Evolutionary conservation across 2,113 vertebrate species (phyloP), one percentile per base, ranked within the genome.

Genomic region (Callithrix jacchus): DNA sequence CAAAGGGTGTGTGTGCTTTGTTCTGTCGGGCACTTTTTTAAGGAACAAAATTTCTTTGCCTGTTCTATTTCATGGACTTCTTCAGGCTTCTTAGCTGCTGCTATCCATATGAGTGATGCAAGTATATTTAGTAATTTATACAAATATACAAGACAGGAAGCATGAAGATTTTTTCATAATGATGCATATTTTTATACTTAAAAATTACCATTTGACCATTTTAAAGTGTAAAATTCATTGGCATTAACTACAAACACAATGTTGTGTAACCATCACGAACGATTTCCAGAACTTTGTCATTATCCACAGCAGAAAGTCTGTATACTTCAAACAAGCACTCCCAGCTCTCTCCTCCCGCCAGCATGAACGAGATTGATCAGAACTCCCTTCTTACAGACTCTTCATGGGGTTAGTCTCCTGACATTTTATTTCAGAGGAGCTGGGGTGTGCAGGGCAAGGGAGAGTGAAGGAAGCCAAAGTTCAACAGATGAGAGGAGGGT

Each of bases 1-100:
- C 97, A 54, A 80, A 73, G 92, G 94, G 66, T 86, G 94, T 35
- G 93, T 2, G 0, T 20, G 93, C 81, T 95, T 93, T 93, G 79
- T 97, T 95, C 96, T 17, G 1, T 13, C 18, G 0, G 35, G 93
- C 45, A 11, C 40, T 95, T 96, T 74, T 90, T 95, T 11, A 56
- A 71, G 54, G 7, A 83, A 96, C 71, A 27, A 84, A 93, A 97
- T 89, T 68, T 87, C 87, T 89, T 85, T 73, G 23, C 0, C 1
- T 94, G 96, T 81, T 0, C 0, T 42, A 6, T 56, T 23, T 37
- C 93, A 77, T 40, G 11, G 76, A 27, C 87, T 95, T 94, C n/a
- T 77, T 45, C 86, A 9, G 92, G 77, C 56, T 18, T 21, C 21
- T 6, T 5, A 6, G 79, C 35, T 13, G 83, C 56, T 74, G 87